Evolutionary conservation across 2,888 invertebrate species (phyloP).

Genomic region (Mythimna ferrago): DNA sequence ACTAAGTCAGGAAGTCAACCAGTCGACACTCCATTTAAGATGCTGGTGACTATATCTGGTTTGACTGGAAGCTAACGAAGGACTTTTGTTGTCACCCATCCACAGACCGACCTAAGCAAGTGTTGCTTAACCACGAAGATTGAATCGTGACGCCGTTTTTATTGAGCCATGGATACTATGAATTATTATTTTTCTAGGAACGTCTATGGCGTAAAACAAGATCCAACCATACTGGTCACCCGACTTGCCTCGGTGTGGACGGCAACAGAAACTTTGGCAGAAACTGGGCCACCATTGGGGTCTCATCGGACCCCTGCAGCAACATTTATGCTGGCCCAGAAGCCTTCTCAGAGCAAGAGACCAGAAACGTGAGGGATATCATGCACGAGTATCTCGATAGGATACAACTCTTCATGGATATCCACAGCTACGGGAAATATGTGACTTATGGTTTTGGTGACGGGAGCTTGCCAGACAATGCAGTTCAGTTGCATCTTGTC

Average conservation of each 20-base stretch:
- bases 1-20: too few relatives aligned
- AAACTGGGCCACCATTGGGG: constrained; percentile 91
- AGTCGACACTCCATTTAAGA: too few relatives aligned
- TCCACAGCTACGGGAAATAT: constrained; percentile 93
- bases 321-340: constrained; percentile 90
- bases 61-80: not conserved
- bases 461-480: constrained; percentile 82
- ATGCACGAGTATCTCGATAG: constrained; percentile 83
- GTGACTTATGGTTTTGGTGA: constrained; percentile 76
- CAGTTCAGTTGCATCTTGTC: constrained; percentile 70
- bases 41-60: not conserved
- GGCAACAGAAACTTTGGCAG: constrained; percentile 93
- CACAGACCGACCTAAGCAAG: not conserved
- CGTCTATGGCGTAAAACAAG: constrained; percentile 93
- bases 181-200: constrained; percentile 73
- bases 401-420: constrained; percentile 92
- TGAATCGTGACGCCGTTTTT: not conserved
- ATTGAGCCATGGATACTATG: not conserved
- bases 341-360: constrained; percentile 92
- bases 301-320: constrained; percentile 85
- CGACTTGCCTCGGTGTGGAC: constrained; percentile 92
- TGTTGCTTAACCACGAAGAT: not conserved
- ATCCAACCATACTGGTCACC: constrained; percentile 68
- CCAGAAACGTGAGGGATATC: constrained; percentile 88
- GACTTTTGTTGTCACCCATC: not conserved